phyloP scores from a whole-genome alignment of 2,113 vertebrate species.

The Scopus umbretta region DNA sequence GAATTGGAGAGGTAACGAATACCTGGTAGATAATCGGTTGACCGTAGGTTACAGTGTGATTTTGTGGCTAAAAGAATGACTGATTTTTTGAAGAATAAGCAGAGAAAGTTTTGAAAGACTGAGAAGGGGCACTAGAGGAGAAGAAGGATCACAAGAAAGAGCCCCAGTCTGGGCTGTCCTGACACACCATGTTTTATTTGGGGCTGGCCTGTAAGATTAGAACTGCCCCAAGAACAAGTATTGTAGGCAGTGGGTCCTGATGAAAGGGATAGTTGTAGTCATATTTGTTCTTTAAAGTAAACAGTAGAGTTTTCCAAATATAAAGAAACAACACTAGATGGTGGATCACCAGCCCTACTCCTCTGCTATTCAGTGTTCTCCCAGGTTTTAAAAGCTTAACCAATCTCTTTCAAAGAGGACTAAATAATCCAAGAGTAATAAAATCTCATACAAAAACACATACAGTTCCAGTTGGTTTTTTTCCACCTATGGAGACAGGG shows the following conservation, averaged over 20 bases:
- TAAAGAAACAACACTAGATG: not conserved
- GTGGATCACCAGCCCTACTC: not conserved
- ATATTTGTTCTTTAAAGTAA: not conserved
- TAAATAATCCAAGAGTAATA: not conserved
- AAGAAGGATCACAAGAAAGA: not conserved
- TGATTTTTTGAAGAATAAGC: not conserved
- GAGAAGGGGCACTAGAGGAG: not conserved
- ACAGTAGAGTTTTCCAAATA: not conserved
- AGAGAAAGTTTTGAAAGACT: not conserved
- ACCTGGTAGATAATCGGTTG: not conserved
- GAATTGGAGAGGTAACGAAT: not conserved
- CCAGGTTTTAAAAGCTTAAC: not conserved
- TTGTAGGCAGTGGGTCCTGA: not conserved
- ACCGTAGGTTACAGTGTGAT: not conserved
- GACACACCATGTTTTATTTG: not conserved
- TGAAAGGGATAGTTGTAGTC: not conserved
- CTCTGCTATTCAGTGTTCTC: not conserved
- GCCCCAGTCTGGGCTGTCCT: not conserved
- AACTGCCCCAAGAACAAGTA: not conserved
- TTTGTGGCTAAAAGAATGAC: not conserved
- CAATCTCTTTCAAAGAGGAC: fast-evolving
- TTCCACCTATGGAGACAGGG: not conserved
- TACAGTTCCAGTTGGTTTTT: not conserved
- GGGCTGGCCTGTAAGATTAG: not conserved
- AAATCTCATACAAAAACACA: not conserved